Conservation (phyloP, 2,888 invertebrate species). For the Drosophila nr. fundita region DNA sequence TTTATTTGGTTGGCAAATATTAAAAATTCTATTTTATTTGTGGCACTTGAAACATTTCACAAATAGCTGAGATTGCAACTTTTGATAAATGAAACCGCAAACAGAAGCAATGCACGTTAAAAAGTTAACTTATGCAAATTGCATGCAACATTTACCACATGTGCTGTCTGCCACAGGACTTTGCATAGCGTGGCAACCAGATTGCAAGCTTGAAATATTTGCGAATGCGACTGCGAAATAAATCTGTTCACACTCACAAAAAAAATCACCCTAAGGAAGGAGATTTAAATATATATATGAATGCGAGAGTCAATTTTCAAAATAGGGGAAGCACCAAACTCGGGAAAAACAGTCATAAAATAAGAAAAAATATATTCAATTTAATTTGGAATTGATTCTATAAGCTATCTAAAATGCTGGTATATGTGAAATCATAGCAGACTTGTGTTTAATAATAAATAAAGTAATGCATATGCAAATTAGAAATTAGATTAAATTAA, state of each 20-base stretch:
- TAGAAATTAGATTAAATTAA: too few relatives aligned
- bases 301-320: too few relatives aligned
- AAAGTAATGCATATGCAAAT: too few relatives aligned
- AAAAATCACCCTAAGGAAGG: neutral
- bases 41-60: neutral
- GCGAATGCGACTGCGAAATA: neutral
- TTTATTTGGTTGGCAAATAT: neutral
- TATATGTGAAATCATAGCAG: too few relatives aligned
- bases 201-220: neutral
- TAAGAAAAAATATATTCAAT: too few relatives aligned
- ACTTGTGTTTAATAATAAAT: too few relatives aligned
- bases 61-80: conserved; percentile 16
- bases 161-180: neutral
- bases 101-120: neutral
- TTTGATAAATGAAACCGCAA: conserved; percentile 12
- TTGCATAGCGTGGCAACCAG: neutral
- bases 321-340: too few relatives aligned
- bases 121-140: conserved; percentile 12
- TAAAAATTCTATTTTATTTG: neutral
- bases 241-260: neutral
- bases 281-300: too few relatives aligned
- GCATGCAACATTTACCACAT: conserved; percentile 13
- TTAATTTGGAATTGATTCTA: too few relatives aligned
- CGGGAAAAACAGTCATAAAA: too few relatives aligned
- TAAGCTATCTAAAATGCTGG: too few relatives aligned